These are phyloP conservation scores for Setophaga coronata DNA, from an alignment of 2,113 vertebrate species.

Conservation along the genomic window DNA sequence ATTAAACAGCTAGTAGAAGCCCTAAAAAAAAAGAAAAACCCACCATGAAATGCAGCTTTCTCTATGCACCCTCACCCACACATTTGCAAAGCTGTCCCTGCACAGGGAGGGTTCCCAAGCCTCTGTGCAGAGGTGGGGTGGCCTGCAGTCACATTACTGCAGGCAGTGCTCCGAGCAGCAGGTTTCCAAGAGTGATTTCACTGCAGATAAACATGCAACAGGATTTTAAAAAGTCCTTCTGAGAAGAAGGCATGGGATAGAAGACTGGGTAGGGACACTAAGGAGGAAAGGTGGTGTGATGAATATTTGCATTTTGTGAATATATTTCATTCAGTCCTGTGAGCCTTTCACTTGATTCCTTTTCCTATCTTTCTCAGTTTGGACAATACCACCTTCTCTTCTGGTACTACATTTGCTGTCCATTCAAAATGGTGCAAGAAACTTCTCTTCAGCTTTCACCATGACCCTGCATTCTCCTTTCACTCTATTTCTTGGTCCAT, in stretches of 20 bases:
- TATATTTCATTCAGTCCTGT: not conserved
- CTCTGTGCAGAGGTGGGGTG: accelerated
- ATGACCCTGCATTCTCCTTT: not conserved
- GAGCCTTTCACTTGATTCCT: not conserved
- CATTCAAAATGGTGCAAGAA: not conserved
- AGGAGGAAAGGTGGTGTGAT: not conserved
- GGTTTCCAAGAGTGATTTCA: not conserved
- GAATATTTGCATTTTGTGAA: not conserved
- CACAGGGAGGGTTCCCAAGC: not conserved
- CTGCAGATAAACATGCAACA: not conserved
- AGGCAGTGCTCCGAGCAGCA: not conserved
- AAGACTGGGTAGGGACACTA: not conserved
- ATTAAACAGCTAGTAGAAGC: constrained; percentile 22
- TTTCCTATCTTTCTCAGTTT: not conserved
- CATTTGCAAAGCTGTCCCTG: not conserved
- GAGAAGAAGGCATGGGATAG: not conserved
- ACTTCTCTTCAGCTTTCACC: not conserved
- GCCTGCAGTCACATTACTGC: accelerated
- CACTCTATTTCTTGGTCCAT: not conserved
- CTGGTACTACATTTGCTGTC: not conserved
- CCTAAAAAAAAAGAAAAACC: not conserved
- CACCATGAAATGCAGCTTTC: not conserved
- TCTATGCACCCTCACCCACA: not conserved
- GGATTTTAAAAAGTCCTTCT: not conserved
- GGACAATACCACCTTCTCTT: not conserved